These are phyloP conservation scores for Halcyon chelicuti DNA, from an alignment of 2,797 vertebrate species.

Conservation along the genomic window DNA sequence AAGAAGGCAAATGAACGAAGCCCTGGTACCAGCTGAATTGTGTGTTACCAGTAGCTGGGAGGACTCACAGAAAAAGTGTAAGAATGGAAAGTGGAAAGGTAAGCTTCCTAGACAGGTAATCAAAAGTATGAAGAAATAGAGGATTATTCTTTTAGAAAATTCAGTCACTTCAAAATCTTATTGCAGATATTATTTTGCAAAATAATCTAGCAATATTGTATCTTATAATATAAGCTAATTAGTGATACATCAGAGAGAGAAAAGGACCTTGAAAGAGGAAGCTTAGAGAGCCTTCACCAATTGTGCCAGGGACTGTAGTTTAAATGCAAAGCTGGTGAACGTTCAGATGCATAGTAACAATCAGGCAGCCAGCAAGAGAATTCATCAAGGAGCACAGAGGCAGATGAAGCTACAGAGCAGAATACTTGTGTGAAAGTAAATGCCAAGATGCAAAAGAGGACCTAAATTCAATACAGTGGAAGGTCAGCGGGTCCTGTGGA, in stretches of 20 bases:
- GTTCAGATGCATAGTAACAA: background rate
- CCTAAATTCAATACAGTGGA: background rate
- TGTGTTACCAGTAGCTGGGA: background rate
- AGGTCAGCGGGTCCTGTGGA: background rate
- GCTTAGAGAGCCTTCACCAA: background rate
- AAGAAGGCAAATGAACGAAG: conserved; percentile 4
- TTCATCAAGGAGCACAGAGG: background rate
- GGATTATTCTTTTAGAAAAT: background rate
- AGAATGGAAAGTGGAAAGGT: background rate
- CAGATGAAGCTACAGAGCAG: background rate
- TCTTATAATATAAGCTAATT: background rate
- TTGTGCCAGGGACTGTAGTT: background rate
- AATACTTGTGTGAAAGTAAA: background rate
- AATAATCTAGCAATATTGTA: background rate
- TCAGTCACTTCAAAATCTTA: background rate
- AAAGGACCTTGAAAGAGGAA: background rate
- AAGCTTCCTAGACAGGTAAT: background rate
- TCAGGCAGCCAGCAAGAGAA: background rate
- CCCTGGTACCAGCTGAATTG: background rate
- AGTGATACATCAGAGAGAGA: background rate
- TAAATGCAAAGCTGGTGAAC: background rate
- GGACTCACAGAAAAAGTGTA: background rate
- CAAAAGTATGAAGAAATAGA: background rate
- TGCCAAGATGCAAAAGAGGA: background rate
- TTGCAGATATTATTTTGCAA: background rate